A percentile compares a stretch with the other conserved stretches of the same genome.
Conservation (phyloP, 2,113 vertebrate species). For the Micromys minutus region DNA sequence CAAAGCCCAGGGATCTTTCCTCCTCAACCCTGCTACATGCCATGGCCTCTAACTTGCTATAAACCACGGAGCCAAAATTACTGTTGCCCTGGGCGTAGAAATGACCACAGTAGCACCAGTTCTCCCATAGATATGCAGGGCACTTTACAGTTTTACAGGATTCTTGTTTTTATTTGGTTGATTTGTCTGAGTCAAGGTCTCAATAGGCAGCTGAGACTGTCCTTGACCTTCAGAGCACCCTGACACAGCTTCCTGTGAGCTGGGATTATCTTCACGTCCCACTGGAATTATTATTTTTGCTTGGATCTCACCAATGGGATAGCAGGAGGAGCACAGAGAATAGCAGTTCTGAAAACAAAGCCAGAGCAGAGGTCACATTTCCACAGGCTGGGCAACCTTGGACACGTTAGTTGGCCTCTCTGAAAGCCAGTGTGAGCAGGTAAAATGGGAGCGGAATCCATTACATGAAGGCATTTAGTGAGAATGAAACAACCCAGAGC, state of each 20-base stretch:
- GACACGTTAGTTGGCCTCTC: conserved; percentile 1
- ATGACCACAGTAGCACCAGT: conserved; percentile 55
- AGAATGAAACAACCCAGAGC: neutral
- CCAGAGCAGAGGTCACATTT: neutral
- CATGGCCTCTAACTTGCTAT: conserved; percentile 57
- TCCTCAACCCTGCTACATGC: conserved; percentile 25
- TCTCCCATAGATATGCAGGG: conserved; percentile 40
- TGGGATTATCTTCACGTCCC: neutral
- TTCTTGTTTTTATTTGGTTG: neutral
- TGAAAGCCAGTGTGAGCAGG: neutral
- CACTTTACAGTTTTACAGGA: conserved; percentile 45
- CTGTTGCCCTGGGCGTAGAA: conserved; percentile 67
- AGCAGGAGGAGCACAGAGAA: neutral
- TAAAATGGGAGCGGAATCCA: neutral
- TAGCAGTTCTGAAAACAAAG: neutral
- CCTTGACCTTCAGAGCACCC: neutral
- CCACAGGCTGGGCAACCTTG: neutral
- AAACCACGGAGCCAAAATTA: conserved; percentile 66
- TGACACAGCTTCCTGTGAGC: neutral
- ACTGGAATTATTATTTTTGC: neutral
- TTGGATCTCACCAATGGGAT: conserved; percentile 12
- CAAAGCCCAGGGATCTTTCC: neutral
- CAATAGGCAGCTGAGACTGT: neutral
- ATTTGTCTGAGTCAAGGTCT: neutral
- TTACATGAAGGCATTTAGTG: neutral